Evolutionary conservation across 2,888 invertebrate genomes (phyloP), one percentile per base, ranked within the genome.

Genomic region (Busseola fusca): DNA sequence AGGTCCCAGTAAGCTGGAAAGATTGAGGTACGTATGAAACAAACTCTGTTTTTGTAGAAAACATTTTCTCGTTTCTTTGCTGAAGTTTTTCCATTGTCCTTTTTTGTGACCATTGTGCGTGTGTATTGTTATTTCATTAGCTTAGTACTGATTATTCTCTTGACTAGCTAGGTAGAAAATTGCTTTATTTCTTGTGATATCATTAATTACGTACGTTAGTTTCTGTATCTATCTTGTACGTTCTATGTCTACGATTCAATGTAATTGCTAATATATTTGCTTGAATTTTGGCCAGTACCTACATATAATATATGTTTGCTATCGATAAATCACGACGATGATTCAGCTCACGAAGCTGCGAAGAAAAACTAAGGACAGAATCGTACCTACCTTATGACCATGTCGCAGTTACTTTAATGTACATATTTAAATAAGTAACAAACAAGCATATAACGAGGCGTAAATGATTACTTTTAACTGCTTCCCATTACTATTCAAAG

Each of bases 21-120:
- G 25, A 30, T 78, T 67, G 75, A 80, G 4, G 0, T 50, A 50
- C 83, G 80, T 87, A 89, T 87, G 83, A 88, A 88, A 85, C 73
- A 77, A 82, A 85, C 80, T 84, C 83, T 77, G 86, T 87, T 88
- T 89, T 87, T 85, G 85, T 79, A 82, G 85, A 90, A 87, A 89
- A 87, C 78, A 88, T 89, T 90, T 91, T 90, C 88, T 72, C 85
- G 85, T 80, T 81, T 83, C 83, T 85, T 84, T 78, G 82, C 76
- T 82, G 82, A 83, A 87, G 77, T 81, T 89, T 88, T 90, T 88
- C 72, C 6, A 40, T 74, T 75, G 72, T 77, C 68, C 59, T 79
- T 81, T 82, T 80, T 50, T 64, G 74, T 66, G 56, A 54, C 50
- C 52, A 48, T 37, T 40, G 57, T 48, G 59, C n/a, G n/a, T 69